Evolutionary conservation across 1,140 invertebrate species (phyloP).

Genomic region (Campodea augens): DNA sequence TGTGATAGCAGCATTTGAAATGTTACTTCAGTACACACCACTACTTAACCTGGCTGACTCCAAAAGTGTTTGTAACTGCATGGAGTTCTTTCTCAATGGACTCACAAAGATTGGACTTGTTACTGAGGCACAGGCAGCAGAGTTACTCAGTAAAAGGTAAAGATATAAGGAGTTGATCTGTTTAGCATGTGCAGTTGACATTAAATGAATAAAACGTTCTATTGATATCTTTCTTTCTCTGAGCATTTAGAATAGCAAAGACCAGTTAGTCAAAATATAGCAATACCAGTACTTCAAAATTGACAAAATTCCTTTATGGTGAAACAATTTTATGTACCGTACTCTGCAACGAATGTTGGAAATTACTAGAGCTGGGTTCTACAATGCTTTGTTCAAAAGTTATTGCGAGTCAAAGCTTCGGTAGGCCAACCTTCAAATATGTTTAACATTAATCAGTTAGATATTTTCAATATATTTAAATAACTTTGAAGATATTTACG

Average conservation of each 20-base stretch:
- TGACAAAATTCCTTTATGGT: too few species aligned
- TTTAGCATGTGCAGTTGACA: slow-evolving; percentile 7
- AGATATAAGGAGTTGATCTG: slow-evolving; percentile 10
- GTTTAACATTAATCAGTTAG: too few species aligned
- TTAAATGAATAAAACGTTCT: slow-evolving; percentile 3
- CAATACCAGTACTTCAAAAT: too few species aligned
- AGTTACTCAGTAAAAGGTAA: slow-evolving; percentile 45
- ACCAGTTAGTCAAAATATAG: too few species aligned
- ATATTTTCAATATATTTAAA: too few species aligned
- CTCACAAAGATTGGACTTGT: slow-evolving; percentile 60
- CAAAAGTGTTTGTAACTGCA: slow-evolving; percentile 66
- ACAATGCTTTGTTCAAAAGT: too few species aligned
- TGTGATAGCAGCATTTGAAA: slow-evolving; percentile 59
- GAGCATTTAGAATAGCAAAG: not conserved
- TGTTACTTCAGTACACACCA: slow-evolving; percentile 56
- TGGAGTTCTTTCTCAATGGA: slow-evolving; percentile 64
- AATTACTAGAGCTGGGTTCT: too few species aligned
- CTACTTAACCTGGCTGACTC: slow-evolving; percentile 74
- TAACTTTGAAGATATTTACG: too few species aligned
- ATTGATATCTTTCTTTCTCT: not conserved
- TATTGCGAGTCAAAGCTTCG: too few species aligned
- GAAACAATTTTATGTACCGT: too few species aligned
- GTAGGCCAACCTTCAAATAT: too few species aligned
- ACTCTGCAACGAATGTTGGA: too few species aligned
- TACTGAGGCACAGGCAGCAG: slow-evolving; percentile 50